Base-by-base conservation (phyloP, 2,888 invertebrate species). In the Drosophila pseudotakahashii region DNA sequence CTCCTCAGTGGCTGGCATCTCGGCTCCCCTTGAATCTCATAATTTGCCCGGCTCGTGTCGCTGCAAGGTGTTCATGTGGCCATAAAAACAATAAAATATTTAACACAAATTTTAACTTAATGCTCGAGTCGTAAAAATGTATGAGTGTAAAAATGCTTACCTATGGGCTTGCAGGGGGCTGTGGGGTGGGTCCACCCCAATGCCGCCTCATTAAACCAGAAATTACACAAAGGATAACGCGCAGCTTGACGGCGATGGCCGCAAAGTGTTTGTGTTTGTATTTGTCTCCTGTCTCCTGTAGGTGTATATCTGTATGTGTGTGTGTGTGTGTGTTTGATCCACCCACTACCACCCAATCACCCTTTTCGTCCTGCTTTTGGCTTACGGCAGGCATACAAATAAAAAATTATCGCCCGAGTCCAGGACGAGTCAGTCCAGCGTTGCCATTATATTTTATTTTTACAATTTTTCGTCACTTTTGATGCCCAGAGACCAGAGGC, bases 81-180 rank as follows among this genome's bases (percentile, higher is more conserved):
- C 77, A 78, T 85, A 83, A 87, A 85, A 77, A 78, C 89, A 87
- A 87, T 87, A 85, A 87, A 87, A 87, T 87, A 88, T 88, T 88
- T 80, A 88, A 85, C 89, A 80, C 81, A 87, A 84, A 87, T 87
- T 85, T 84, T 83, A 79, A 81, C 86, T 84, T 86, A 86, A 86
- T 86, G 76, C 78, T 73, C 23, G 37, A 58, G 70, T 69, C 86
- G 69, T 86, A 87, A 84, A 86, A 84, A 74, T 76, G 78, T 79
- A 71, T 73, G 79, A 75, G 63, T 67, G 73, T 67, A 75, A 79
- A 79, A 77, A 70, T 67, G 66, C 44, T 54, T 67, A 57, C 51
- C 62, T 62, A 60, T 53, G 70, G 67, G 53, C 34, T 11, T 36
- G 19, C 19, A 19, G 19, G 19, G 19, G 19, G 19, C 19, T 19